Evolutionary conservation across 2,113 vertebrate species (phyloP).

Genomic region (Nibea albiflora): DNA sequence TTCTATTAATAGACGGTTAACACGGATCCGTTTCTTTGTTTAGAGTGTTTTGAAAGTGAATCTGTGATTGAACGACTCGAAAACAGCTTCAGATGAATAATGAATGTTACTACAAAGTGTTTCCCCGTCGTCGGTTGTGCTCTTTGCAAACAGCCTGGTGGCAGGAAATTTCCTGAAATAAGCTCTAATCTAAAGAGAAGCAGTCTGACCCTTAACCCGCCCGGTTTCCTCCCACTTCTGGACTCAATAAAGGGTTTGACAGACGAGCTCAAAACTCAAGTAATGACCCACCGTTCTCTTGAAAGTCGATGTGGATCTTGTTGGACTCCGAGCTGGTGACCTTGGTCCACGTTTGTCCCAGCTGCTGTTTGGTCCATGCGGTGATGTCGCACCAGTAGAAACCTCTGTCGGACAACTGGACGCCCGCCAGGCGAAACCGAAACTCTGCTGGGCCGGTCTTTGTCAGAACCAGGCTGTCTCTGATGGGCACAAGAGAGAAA

Average conservation of each 20-base stretch:
- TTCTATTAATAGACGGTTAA: constrained; percentile 23
- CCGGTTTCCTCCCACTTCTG: not conserved
- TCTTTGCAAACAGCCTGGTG: not conserved
- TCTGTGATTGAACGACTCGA: constrained; percentile 12
- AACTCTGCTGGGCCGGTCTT: constrained; percentile 92
- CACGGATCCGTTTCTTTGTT: constrained; percentile 23
- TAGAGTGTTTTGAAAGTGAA: constrained; percentile 35
- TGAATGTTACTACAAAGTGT: not conserved
- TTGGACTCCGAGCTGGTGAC: constrained; percentile 88
- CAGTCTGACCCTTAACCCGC: not conserved
- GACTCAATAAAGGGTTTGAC: not conserved
- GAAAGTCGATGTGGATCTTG: constrained; percentile 90
- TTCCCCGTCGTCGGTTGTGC: not conserved
- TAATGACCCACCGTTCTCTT: constrained; percentile 87
- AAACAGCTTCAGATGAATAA: constrained; percentile 33
- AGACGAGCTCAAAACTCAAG: not conserved
- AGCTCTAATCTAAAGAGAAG: not conserved
- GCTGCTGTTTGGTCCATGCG: constrained; percentile 89
- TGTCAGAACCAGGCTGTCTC: constrained; percentile 89
- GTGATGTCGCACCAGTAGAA: constrained; percentile 92
- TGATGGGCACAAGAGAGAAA: constrained; percentile 24
- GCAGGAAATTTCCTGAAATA: not conserved
- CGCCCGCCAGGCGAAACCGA: constrained; percentile 91
- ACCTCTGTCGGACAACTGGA: constrained; percentile 90
- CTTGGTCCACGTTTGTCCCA: constrained; percentile 85